phyloP scores from a whole-genome alignment of 2,797 vertebrate species.

The Nasua narica region DNA sequence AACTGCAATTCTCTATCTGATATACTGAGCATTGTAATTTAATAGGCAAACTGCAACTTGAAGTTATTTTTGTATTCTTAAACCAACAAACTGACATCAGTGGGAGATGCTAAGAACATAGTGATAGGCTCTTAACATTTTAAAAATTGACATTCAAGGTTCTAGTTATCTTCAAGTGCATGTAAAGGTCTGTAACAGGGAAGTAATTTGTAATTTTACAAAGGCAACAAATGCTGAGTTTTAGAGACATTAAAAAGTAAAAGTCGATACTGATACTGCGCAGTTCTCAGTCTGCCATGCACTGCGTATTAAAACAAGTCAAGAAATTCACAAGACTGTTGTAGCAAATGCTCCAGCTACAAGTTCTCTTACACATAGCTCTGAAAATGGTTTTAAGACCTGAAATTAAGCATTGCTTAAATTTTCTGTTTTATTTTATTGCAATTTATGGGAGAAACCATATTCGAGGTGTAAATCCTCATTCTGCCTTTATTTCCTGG shows the following conservation, averaged over 20 bases:
- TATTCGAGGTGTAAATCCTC: not conserved
- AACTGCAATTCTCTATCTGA: not conserved
- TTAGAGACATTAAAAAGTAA: not conserved
- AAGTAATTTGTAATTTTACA: not conserved
- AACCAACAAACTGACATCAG: not conserved
- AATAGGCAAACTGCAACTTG: not conserved
- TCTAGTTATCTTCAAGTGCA: not conserved
- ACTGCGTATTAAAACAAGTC: not conserved
- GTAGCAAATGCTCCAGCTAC: not conserved
- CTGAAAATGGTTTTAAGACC: not conserved
- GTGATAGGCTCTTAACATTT: not conserved
- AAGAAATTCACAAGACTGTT: not conserved
- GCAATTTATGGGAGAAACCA: not conserved
- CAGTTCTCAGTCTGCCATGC: not conserved
- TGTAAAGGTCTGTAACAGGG: not conserved
- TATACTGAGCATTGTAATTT: not conserved
- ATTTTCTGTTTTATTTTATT: not conserved
- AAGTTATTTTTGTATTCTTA: not conserved
- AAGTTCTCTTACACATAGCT: not conserved
- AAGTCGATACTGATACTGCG: not conserved
- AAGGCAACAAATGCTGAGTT: not conserved
- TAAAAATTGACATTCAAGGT: not conserved
- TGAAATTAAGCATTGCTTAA: not conserved
- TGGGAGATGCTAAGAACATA: not conserved
- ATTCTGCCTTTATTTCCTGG: slow-evolving; percentile 3